Conservation (phyloP, 2,113 vertebrate genomes). For the Oncorhynchus mykiss region DNA sequence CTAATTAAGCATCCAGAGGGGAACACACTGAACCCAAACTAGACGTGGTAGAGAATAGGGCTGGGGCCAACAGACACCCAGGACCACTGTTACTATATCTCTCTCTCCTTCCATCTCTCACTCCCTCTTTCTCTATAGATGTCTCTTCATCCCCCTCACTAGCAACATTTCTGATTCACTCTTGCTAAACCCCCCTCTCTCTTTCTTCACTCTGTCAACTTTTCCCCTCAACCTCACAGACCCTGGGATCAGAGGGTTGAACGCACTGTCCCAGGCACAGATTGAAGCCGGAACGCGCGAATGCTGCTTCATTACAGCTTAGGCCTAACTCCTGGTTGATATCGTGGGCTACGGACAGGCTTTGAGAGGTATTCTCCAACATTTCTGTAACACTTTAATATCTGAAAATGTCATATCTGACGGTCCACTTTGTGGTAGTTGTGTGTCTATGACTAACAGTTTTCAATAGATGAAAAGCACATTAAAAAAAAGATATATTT, state of each 20-base stretch:
- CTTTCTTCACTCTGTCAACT: too few species aligned
- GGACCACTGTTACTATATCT: not conserved
- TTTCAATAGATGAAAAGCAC: conserved; percentile 50
- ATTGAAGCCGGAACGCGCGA: conserved; percentile 41
- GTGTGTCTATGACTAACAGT: conserved; percentile 51
- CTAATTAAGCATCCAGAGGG: conserved; percentile 40
- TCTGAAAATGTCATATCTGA: conserved; percentile 64
- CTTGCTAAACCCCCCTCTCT: too few species aligned
- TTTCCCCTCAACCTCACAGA: too few species aligned
- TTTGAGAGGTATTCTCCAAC: conserved; percentile 58
- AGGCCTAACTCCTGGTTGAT: conserved; percentile 65
- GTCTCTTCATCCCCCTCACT: too few species aligned
- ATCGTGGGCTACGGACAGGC: conserved; percentile 31
- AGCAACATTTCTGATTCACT: too few species aligned
- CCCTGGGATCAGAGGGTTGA: conserved; percentile 23
- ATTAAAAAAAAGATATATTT: conserved; percentile 12
- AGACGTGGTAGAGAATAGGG: conserved; percentile 56
- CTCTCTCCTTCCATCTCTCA: conserved; percentile 13
- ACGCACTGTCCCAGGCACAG: conserved; percentile 14
- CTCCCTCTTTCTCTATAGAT: too few species aligned
- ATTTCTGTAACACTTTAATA: conserved; percentile 26
- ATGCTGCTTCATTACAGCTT: conserved; percentile 57
- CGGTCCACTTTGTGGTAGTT: conserved; percentile 53
- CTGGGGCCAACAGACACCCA: conserved; percentile 36
- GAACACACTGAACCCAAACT: conserved; percentile 43